Conservation (phyloP, 1,140 invertebrate genomes). For the Saccostrea echinata region DNA sequence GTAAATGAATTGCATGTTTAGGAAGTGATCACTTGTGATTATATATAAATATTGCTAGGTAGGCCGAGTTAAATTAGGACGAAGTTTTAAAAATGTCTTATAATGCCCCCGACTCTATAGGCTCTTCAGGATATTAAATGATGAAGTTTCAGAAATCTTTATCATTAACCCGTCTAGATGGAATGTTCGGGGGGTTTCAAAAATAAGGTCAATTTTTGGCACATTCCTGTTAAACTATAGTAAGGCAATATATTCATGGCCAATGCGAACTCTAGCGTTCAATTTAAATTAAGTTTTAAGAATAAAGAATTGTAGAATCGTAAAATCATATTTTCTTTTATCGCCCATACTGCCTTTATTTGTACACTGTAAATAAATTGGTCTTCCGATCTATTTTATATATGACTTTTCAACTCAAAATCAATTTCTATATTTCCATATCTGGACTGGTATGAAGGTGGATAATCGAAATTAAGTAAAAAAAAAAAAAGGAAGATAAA, state of each 20-base stretch:
- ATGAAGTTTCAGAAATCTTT: conserved; percentile 23
- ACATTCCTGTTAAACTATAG: background rate
- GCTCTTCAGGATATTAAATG: conserved; percentile 21
- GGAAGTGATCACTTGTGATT: conserved; percentile 31
- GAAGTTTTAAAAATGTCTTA: background rate
- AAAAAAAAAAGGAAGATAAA: no score
- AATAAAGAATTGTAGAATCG: background rate
- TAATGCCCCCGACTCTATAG: background rate
- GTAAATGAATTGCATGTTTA: conserved; percentile 2
- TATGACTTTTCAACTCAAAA: background rate
- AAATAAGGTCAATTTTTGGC: background rate
- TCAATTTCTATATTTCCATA: background rate
- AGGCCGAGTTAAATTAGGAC: conserved; percentile 24
- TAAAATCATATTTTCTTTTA: background rate
- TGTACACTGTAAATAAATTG: background rate
- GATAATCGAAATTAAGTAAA: no score
- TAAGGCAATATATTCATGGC: background rate
- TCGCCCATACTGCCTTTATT: background rate
- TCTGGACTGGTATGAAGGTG: no score
- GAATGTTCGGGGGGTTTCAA: background rate
- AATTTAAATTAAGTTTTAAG: background rate
- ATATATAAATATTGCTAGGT: conserved; percentile 26
- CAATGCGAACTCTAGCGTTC: no score
- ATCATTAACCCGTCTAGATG: background rate
- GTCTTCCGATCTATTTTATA: background rate